A percentile compares a stretch with the other conserved stretches of the same genome.
Evolutionary conservation across 2,888 invertebrate genomes (phyloP).

Genomic region (Xylota sylvarum): DNA sequence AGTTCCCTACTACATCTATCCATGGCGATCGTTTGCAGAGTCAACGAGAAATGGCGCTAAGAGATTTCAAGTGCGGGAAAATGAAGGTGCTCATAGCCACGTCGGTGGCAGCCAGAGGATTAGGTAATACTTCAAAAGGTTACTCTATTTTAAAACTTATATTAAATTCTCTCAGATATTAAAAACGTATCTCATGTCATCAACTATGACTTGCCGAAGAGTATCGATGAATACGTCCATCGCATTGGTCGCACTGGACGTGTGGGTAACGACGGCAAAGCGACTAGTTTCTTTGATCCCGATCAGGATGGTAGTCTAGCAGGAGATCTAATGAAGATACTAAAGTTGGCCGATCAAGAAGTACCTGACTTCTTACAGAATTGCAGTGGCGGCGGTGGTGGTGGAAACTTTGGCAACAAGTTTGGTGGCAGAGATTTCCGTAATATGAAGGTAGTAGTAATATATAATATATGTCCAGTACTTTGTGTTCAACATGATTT

Average conservation of each 20-base stretch:
- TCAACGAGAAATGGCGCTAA: slow-evolving; percentile 97
- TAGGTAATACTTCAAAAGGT: slow-evolving; percentile 86
- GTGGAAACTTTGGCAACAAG: slow-evolving; percentile 80
- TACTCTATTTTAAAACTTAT: no score
- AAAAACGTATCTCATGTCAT: slow-evolving; percentile 94
- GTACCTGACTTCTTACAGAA: slow-evolving; percentile 91
- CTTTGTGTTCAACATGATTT: neutral
- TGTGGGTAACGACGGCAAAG: slow-evolving; percentile 94
- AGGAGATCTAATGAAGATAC: slow-evolving; percentile 89
- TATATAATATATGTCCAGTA: neutral
- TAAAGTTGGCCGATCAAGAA: slow-evolving; percentile 91
- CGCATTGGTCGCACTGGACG: slow-evolving; percentile 97
- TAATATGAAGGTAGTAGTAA: slow-evolving; percentile 77
- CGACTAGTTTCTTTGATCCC: slow-evolving; percentile 93
- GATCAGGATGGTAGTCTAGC: slow-evolving; percentile 88
- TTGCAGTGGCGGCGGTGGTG: slow-evolving; percentile 85
- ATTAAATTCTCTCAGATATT: slow-evolving; percentile 88
- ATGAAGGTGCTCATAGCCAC: slow-evolving; percentile 96
- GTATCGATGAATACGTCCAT: slow-evolving; percentile 97
- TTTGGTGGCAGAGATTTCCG: slow-evolving; percentile 91
- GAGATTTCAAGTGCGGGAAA: slow-evolving; percentile 92
- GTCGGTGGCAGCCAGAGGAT: slow-evolving; percentile 96
- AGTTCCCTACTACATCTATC: slow-evolving; percentile 96
- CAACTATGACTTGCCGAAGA: slow-evolving; percentile 95
- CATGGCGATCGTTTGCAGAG: slow-evolving; percentile 98